phyloP scores from a whole-genome alignment of 2,888 invertebrate genomes.

The Candidula unifasciata region DNA sequence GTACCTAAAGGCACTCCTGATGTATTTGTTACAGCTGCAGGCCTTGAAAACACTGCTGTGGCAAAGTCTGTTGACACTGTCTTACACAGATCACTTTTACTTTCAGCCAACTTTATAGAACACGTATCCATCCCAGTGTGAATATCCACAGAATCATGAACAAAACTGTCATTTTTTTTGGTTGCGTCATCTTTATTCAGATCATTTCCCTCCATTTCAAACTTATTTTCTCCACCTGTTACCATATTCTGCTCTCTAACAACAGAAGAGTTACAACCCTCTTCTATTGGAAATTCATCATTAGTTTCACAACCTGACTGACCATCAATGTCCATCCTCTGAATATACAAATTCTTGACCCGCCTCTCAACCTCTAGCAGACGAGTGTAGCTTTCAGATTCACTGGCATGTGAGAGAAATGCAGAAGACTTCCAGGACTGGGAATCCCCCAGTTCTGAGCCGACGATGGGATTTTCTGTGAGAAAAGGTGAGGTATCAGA shows the following conservation, averaged over 20 bases:
- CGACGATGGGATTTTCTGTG: constrained; percentile 32
- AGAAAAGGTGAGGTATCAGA: constrained; percentile 63
- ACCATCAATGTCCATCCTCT: constrained; percentile 11
- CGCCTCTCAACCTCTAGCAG: constrained; percentile 47
- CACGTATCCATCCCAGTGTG: not conserved
- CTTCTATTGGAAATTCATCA: not conserved
- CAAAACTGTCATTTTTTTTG: not conserved
- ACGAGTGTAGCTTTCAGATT: constrained; percentile 42
- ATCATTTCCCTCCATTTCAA: not conserved
- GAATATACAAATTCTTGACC: constrained; percentile 37
- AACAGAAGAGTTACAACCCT: constrained; percentile 14
- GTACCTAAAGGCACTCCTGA: not conserved
- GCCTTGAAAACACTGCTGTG: not conserved
- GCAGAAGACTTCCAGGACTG: constrained; percentile 38
- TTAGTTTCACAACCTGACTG: constrained; percentile 1
- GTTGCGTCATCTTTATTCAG: not conserved
- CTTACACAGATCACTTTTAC: constrained; percentile 6
- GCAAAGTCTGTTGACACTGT: constrained; percentile 15
- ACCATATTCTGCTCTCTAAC: constrained; percentile 14
- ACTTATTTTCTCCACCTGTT: not conserved
- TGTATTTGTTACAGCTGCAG: not conserved
- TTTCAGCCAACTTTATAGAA: not conserved
- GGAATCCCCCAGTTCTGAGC: not conserved
- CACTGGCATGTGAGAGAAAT: constrained; percentile 31
- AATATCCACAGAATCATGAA: not conserved